Evolutionary conservation across 2,888 invertebrate species (phyloP), one percentile per base, ranked within the genome.

Genomic region (Caenorhabditis sp.): DNA sequence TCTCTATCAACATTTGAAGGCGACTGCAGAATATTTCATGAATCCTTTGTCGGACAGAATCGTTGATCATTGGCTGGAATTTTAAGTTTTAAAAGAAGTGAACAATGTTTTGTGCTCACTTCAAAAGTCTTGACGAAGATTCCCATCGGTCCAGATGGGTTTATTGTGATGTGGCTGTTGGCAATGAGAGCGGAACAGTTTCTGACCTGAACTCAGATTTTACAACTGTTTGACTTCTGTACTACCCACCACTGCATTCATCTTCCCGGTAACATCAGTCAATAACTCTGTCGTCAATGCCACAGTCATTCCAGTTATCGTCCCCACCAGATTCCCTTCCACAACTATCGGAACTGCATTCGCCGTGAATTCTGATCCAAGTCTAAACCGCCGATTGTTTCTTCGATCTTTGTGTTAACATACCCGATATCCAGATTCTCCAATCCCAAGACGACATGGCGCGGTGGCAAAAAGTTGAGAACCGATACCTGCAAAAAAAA

Each of bases 101-200:
- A n/a, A n/a, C n/a, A n/a, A n/a, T 31, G 31, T 31, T 4, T 31
- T 31, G 31, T 31, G 4, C 12, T 47, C 8, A 88, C 90, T 85
- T 91, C 91, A 56, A 91, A 89, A n/a, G 88, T 85, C 69, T 91
- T 91, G 35, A 91, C 85, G 49, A 91, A 80, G 2, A 90, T 83
- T 8, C 89, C 86, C 61, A 91, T 86, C 4, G 90, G 90, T 24
- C 91, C 91, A 22, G 87, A 86, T 16, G 91, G 90, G 24, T 89
- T 80, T 8, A 91, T 72, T 35, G 80, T 87, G 75, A 91, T 89
- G 41, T 91, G 89, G 59, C 88, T 89, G n/a, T 86, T 83, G 24
- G 59, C 66, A 31, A 91, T 88, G 16, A 89, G 66, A 10, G 90
- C 90, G 0, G 90, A 89, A 61, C 91, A 91, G 75, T 91, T 91